A percentile compares a stretch with the other conserved stretches of the same genome.
Conservation (phyloP, 2,113 vertebrate species). For the Spermophilus dauricus region DNA sequence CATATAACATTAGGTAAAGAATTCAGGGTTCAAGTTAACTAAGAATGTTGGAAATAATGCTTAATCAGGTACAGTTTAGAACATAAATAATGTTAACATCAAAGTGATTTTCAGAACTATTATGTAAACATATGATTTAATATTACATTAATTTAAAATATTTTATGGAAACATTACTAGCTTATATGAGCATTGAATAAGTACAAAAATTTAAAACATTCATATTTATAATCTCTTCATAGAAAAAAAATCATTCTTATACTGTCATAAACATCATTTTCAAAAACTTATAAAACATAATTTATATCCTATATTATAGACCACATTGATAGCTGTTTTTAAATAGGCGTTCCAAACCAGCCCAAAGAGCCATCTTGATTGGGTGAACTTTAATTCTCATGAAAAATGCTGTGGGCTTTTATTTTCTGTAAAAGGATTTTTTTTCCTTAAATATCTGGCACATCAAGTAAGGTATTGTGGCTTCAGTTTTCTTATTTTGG, state of each 20-base stretch:
- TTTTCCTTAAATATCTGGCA: background rate
- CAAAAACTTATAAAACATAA: background rate
- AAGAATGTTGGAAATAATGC: background rate
- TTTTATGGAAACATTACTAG: background rate
- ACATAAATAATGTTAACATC: background rate
- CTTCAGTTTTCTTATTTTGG: slow-evolving; percentile 32
- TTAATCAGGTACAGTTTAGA: background rate
- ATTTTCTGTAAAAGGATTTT: background rate
- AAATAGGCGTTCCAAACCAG: background rate
- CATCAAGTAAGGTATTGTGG: background rate
- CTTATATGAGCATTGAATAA: background rate
- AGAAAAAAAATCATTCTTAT: background rate
- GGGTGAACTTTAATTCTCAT: background rate
- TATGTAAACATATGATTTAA: background rate
- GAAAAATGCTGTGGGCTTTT: slow-evolving; percentile 31
- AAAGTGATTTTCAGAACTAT: slow-evolving; percentile 14
- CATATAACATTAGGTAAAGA: background rate
- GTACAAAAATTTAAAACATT: background rate
- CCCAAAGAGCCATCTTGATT: slow-evolving; percentile 14
- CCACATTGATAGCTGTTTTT: background rate
- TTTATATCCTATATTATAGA: background rate
- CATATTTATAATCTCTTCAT: background rate
- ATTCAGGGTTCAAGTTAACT: background rate
- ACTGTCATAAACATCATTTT: background rate
- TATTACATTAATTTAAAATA: slow-evolving; percentile 5